Conservation (phyloP, 2,113 vertebrate genomes). For the Epinephelus cyanopodus region DNA sequence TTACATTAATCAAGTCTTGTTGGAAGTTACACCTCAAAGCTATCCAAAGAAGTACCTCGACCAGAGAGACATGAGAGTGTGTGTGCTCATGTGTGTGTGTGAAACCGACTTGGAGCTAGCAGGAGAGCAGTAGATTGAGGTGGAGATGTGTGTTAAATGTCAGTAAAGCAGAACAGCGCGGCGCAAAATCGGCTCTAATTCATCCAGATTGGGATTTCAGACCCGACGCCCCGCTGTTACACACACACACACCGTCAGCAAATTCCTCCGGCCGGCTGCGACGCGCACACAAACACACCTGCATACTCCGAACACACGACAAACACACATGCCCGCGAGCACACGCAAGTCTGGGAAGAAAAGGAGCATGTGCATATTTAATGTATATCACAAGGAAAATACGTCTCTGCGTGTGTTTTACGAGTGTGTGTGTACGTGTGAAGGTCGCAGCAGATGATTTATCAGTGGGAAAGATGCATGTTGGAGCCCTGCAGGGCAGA, state of each 20-base stretch:
- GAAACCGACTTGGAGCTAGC: background rate
- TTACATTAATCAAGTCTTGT: slow-evolving; percentile 18
- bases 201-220: slow-evolving; percentile 71
- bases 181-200: slow-evolving; percentile 61
- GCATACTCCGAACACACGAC: slow-evolving; percentile 41
- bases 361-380: slow-evolving; percentile 49
- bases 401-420: slow-evolving; percentile 43
- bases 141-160: slow-evolving; percentile 36
- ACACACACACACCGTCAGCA: slow-evolving; percentile 62
- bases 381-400: slow-evolving; percentile 52
- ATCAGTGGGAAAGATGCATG: slow-evolving; percentile 45
- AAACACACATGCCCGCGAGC: slow-evolving; percentile 13
- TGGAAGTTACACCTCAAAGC: background rate
- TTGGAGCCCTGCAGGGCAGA: slow-evolving; percentile 24
- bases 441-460: slow-evolving; percentile 53
- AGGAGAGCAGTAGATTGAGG: slow-evolving; percentile 2
- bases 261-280: slow-evolving; percentile 53
- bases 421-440: slow-evolving; percentile 11
- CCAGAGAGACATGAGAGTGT: background rate
- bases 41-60: background rate
- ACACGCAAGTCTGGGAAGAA: slow-evolving; percentile 24
- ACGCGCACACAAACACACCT: slow-evolving; percentile 9
- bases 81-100: background rate
- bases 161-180: slow-evolving; percentile 45
- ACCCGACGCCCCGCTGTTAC: slow-evolving; percentile 58